Conservation (phyloP, 2,888 invertebrate species). For the Euclidia mi region DNA sequence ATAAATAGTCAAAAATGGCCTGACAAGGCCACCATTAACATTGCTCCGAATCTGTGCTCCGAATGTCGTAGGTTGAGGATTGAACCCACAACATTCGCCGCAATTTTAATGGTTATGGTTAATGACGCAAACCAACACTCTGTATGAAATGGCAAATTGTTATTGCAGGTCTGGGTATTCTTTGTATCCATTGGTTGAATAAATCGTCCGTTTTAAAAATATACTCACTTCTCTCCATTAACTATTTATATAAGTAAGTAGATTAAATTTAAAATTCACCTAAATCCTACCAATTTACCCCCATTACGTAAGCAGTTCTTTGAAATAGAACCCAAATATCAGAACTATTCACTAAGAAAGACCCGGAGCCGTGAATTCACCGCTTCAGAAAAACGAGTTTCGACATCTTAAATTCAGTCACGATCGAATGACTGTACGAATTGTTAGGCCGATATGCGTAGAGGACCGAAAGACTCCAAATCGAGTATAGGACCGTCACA, state of each 20-base stretch:
- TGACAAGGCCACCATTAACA: no score
- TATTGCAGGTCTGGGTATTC: no score
- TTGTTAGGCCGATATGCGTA: conserved; percentile 48
- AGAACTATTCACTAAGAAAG: conserved; percentile 5
- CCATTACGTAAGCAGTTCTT: not conserved
- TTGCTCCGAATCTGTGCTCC: no score
- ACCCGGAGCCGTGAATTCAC: conserved; percentile 2
- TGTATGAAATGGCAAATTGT: no score
- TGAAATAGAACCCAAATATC: conserved; percentile 5
- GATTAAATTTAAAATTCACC: not conserved
- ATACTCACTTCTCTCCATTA: no score
- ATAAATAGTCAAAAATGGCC: no score
- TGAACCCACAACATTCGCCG: no score
- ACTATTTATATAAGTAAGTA: not conserved
- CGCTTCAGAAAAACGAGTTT: conserved; percentile 26
- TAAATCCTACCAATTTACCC: not conserved
- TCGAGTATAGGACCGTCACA: conserved; percentile 33
- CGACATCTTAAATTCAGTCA: conserved; percentile 44
- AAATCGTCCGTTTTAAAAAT: no score
- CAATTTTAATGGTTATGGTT: no score
- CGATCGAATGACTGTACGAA: conserved; percentile 57
- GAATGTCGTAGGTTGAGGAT: no score
- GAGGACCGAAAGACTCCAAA: conserved; percentile 28
- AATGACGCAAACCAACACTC: no score
- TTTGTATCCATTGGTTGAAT: no score